Base-by-base conservation (phyloP, 2,797 vertebrate species). In the Alosa sapidissima region DNA sequence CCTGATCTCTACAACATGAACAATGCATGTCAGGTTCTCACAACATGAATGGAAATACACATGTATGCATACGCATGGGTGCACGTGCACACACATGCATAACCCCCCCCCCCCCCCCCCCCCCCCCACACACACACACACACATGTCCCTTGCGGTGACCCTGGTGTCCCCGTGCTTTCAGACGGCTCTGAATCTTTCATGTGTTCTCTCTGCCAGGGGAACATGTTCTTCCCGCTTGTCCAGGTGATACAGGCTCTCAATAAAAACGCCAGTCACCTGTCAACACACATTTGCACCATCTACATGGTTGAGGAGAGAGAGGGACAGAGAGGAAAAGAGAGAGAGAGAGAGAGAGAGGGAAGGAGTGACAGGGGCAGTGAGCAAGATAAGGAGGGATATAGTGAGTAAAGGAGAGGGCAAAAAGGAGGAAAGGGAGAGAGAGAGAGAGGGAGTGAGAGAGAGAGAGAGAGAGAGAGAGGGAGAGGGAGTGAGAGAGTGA, bases 111-210 rank as follows among this genome's bases (percentile, higher is more conserved):
- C n/a, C 28, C n/a, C 6, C n/a, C 2, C 60, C 28, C 33, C 1
- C 65, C 36, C 65, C 16, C 65, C 72, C 28, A 75, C 28, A 41
- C 28, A 45, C 68, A 75, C 33, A 75, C 33, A 72, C 65, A 75
- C 68, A 75, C 68, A 14, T 72, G 65, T 72, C 65, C 68, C 68
- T 75, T 41, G 68, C 33, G 11, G 2, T 75, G 68, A 75, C 68
- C 33, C 68, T 28, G 14, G 68, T 45, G 68, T 16, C 68, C 33
- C 14, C 33, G 68, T 41, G 68, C 68, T 75, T 75, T 75, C 68
- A 75, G 68, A 75, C 68, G 13, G 33, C 68, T 1, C 68, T 75
- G 68, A 75, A 75, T 75, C 68, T 75, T 75, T 75, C 68, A 75
- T 75, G 68, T 45, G 68, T 75, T 75, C 68, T 11, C 68, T 75